These are phyloP conservation scores for Apodemus sylvaticus DNA, from an alignment of 2,113 vertebrate species.

Conservation along the genomic window DNA sequence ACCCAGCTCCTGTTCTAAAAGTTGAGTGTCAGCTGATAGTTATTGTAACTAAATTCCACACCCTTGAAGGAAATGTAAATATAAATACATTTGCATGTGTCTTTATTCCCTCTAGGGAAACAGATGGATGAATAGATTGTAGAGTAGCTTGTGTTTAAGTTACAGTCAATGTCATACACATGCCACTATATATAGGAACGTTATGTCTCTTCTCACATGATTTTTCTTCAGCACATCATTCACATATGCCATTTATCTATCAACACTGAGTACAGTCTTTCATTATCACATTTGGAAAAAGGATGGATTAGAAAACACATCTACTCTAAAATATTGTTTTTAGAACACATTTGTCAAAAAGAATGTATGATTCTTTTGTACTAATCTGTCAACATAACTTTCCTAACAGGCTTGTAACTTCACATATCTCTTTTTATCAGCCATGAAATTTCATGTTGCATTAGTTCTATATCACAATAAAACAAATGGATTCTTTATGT, in stretches of 20 bases:
- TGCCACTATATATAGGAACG: neutral
- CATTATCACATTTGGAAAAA: slow-evolving; percentile 68
- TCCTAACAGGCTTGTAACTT: slow-evolving; percentile 8
- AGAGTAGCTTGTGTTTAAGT: slow-evolving; percentile 49
- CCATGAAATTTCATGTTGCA: slow-evolving; percentile 30
- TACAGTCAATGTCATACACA: slow-evolving; percentile 35
- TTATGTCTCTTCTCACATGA: neutral
- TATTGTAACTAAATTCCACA: slow-evolving; percentile 52
- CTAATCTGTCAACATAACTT: slow-evolving; percentile 64
- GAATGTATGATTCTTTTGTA: slow-evolving; percentile 48
- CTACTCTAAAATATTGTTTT: slow-evolving; percentile 4
- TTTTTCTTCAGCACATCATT: neutral
- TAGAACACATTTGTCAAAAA: slow-evolving; percentile 29
- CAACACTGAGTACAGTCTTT: slow-evolving; percentile 49
- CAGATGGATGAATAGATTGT: slow-evolving; percentile 55
- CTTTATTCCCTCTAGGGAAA: slow-evolving; percentile 55
- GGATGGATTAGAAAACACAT: slow-evolving; percentile 43
- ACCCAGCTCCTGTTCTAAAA: slow-evolving; percentile 32
- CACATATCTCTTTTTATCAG: slow-evolving; percentile 50
- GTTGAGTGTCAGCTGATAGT: slow-evolving; percentile 69
- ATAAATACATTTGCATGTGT: slow-evolving; percentile 69
- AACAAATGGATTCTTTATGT: slow-evolving; percentile 43
- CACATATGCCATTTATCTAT: neutral
- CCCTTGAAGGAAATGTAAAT: slow-evolving; percentile 52
- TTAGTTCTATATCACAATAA: slow-evolving; percentile 59